Conservation (phyloP, 2,888 invertebrate species). For the Lithophane ornitopus region DNA sequence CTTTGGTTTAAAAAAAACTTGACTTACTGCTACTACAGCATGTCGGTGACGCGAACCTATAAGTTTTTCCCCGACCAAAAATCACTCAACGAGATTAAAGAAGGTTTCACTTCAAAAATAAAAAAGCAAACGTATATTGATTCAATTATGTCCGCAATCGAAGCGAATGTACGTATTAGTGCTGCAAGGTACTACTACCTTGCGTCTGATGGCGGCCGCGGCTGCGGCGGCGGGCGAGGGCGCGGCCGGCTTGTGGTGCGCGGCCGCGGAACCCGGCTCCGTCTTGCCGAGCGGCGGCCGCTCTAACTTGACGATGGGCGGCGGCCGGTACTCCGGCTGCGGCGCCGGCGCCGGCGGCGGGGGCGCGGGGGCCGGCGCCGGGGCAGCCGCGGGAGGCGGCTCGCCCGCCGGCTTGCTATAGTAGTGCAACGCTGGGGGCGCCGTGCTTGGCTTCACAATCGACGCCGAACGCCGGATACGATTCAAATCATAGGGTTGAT, state of each 20-base stretch:
- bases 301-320: conserved; percentile 80
- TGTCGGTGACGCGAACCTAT: too few relatives aligned
- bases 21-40: too few relatives aligned
- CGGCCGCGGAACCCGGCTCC: conserved; percentile 82
- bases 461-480: conserved; percentile 93
- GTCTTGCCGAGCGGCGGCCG: conserved; percentile 83
- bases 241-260: conserved; percentile 65
- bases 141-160: not conserved
- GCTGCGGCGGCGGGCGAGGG: conserved; percentile 58
- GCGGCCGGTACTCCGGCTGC: conserved; percentile 66
- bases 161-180: not conserved
- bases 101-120: too few relatives aligned
- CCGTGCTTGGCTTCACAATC: conserved; percentile 88
- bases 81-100: too few relatives aligned
- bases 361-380: conserved; percentile 70
- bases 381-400: conserved; percentile 82
- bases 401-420: conserved; percentile 85
- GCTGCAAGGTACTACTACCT: conserved; percentile 66
- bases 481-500: conserved; percentile 96
- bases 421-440: conserved; percentile 73
- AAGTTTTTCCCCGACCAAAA: too few relatives aligned
- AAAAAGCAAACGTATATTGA: not conserved
- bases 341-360: conserved; percentile 63
- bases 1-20: too few relatives aligned
- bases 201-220: conserved; percentile 64